These are phyloP conservation scores for Brachyistius frenatus DNA, from an alignment of 2,113 vertebrate species.

Conservation along the genomic window DNA sequence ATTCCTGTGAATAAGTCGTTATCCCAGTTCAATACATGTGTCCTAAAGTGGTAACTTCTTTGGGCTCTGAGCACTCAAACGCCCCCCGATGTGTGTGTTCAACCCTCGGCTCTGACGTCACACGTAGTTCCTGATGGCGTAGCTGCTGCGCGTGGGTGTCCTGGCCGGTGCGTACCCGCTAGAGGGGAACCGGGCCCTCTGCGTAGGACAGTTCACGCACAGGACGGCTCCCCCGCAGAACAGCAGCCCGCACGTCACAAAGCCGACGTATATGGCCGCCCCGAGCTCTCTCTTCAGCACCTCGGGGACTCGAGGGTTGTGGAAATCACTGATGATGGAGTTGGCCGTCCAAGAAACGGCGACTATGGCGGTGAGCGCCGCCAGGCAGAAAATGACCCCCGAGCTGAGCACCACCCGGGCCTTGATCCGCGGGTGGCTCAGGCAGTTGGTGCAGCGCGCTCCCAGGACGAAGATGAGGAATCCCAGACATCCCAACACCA, in stretches of 20 bases:
- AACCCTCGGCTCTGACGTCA: conserved; percentile 60
- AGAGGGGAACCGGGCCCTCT: conserved; percentile 60
- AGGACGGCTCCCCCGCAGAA: conserved; percentile 88
- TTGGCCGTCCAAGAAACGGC: conserved; percentile 92
- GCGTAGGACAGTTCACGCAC: conserved; percentile 84
- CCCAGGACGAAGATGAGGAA: conserved; percentile 85
- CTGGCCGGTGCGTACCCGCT: conserved; percentile 78
- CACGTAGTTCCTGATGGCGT: conserved; percentile 89
- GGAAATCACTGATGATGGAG: conserved; percentile 90
- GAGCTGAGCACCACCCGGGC: conserved; percentile 80
- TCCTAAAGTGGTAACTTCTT: too few species aligned
- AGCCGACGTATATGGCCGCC: conserved; percentile 91
- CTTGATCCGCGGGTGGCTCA: conserved; percentile 80
- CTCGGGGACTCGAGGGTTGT: conserved; percentile 90
- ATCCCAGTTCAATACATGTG: too few species aligned
- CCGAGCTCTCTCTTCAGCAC: conserved; percentile 93
- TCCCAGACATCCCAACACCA: conserved; percentile 81
- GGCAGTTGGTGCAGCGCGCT: conserved; percentile 86
- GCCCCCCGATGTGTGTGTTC: neutral
- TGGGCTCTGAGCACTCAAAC: neutral
- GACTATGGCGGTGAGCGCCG: conserved; percentile 83
- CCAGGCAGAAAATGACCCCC: conserved; percentile 82
- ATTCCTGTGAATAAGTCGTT: too few species aligned
- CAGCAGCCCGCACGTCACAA: conserved; percentile 87
- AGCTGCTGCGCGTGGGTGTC: conserved; percentile 68